A percentile compares a stretch with the other conserved stretches of the same genome.
Evolutionary conservation across 2,888 invertebrate genomes (phyloP).

Genomic region (Gonocerus acuteangulatus): DNA sequence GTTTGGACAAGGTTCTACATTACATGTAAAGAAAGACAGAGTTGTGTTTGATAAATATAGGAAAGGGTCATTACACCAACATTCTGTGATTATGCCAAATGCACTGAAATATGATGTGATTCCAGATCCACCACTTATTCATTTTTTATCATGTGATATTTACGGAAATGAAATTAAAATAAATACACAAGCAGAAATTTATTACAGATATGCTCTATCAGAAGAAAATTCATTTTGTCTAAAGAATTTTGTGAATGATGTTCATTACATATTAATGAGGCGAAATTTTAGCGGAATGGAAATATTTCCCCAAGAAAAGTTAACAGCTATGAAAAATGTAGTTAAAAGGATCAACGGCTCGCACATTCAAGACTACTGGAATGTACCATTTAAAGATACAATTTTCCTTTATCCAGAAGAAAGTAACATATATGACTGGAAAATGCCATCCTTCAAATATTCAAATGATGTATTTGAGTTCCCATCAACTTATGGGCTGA

Average conservation of each 20-base stretch:
- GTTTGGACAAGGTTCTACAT: neutral
- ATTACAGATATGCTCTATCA: slow-evolving; percentile 15
- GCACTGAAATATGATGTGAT: slow-evolving; percentile 8
- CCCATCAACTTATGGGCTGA: slow-evolving; percentile 13
- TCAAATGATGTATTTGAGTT: neutral
- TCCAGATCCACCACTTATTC: slow-evolving; percentile 8
- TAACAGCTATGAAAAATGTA: neutral
- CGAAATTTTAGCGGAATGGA: slow-evolving; percentile 16
- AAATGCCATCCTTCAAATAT: neutral
- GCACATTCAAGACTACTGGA: slow-evolving; percentile 8
- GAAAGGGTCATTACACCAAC: slow-evolving; percentile 4
- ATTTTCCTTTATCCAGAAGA: neutral
- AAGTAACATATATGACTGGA: neutral
- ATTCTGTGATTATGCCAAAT: slow-evolving; percentile 7
- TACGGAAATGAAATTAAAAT: slow-evolving; percentile 19
- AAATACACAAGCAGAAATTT: slow-evolving; percentile 3
- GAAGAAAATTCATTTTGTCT: slow-evolving; percentile 7
- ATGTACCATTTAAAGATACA: slow-evolving; percentile 15
- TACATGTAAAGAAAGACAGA: slow-evolving; percentile 3
- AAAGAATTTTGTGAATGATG: slow-evolving; percentile 9
- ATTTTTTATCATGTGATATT: slow-evolving; percentile 15
- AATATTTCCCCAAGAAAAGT: slow-evolving; percentile 11
- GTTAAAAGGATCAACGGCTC: neutral
- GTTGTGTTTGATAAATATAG: slow-evolving; percentile 14
- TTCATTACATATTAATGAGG: neutral